Evolutionary conservation across 2,888 invertebrate species (phyloP).

Genomic region (Nowickia ferox): DNA sequence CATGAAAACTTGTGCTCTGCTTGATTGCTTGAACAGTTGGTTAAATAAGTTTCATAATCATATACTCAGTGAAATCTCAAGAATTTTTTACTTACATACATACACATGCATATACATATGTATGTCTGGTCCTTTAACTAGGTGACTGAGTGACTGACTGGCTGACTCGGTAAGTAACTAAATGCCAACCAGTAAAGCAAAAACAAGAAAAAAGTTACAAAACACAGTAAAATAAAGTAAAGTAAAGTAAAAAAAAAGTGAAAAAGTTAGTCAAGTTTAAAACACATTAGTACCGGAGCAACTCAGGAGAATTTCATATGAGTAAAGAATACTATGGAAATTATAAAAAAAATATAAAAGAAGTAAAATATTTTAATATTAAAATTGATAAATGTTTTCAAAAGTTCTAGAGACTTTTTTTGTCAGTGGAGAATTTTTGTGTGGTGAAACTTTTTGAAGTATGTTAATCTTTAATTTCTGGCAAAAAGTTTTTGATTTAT

Average conservation of each 20-base stretch:
- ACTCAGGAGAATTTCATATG: conserved; percentile 55
- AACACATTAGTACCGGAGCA: conserved; percentile 52
- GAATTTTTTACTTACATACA: conserved; percentile 7
- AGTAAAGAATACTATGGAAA: conserved; percentile 1
- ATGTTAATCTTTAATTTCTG: conserved; percentile 38
- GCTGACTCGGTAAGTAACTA: conserved; percentile 38
- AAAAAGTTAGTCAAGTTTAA: conserved; percentile 65
- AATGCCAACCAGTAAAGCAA: conserved; percentile 1
- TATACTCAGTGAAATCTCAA: conserved; percentile 58
- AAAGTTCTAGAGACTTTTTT: conserved; percentile 8
- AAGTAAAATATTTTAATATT: conserved; percentile 25
- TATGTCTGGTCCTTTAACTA: conserved; percentile 60
- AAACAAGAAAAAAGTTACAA: conserved; percentile 34
- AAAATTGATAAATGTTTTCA: conserved; percentile 48
- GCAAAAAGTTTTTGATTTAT: conserved; percentile 8
- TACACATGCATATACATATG: too few relatives aligned
- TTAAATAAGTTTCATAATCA: conserved; percentile 64
- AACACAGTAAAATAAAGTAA: background rate
- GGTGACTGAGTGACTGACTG: conserved; percentile 54
- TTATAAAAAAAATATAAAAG: conserved; percentile 23
- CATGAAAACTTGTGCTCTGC: conserved; percentile 56
- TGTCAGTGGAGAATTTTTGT: conserved; percentile 20
- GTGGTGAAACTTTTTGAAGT: conserved; percentile 13
- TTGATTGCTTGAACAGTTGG: conserved; percentile 61
- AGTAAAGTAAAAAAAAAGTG: background rate